Base-by-base conservation (phyloP, 2,113 vertebrate genomes). In the Acinonyx jubatus region DNA sequence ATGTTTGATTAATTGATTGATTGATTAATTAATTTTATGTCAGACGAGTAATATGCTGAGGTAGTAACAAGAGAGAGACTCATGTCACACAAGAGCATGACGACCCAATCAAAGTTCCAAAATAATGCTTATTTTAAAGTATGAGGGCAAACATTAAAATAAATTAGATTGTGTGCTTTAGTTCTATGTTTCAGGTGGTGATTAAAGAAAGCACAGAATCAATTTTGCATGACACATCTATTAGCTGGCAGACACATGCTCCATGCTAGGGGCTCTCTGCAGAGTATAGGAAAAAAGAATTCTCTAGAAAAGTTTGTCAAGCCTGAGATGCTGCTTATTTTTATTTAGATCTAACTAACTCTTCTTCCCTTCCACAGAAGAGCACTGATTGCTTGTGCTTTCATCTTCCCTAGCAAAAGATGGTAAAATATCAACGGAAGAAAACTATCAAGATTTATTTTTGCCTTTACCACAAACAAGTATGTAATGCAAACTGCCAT, bases 91-190 rank as follows among this genome's bases (percentile, higher is more conserved):
- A 31, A 78, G 0, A 8, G 4, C 27, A 14, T 29, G 41, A 27
- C 18, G 27, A 18, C 13, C 41, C 14, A 31, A 48, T 18, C 27
- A 48, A 78, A 15, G 41, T 78, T 27, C 45, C 41, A 48, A 97
- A 89, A 88, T 57, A 74, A 83, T 88, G 63, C 65, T 96, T 96
- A 90, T 96, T 90, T 94, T 83, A 29, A 95, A 96, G 71, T 81
- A 84, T 29, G 50, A 74, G 80, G 63, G 82, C 74, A 73, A 96
- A 68, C 23, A 82, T 82, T 88, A 27, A 89, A 68, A 90, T 93
- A 92, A 74, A 86, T 94, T 81, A 96, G 29, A 74, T 61, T 57
- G 36, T 45, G 16, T 69, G 38, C 31, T 91, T 96, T 33, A n/a
- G 52, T 91, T 95, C 89, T 94, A 89, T 81, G 73, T 96, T 94